Conservation (phyloP, 2,888 invertebrate genomes). For the Eupithecia insigniata region DNA sequence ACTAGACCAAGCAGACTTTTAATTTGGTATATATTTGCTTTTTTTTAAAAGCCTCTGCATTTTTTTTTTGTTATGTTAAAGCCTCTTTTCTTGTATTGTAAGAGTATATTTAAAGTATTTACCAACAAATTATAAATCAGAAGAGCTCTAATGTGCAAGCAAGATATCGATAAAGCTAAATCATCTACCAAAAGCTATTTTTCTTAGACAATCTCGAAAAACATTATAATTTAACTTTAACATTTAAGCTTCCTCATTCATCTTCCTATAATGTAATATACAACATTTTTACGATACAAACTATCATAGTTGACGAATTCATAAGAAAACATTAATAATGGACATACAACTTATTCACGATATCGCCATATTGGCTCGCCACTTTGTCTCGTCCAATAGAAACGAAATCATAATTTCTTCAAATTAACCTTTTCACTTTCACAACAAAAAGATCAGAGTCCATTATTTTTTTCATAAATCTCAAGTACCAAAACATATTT, state of each 20-base stretch:
- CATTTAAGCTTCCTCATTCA: background rate
- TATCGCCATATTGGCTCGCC: background rate
- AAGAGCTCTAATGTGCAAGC: background rate
- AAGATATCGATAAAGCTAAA: background rate
- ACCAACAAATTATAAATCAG: background rate
- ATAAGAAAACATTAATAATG: background rate
- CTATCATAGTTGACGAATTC: no score
- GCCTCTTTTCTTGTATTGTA: background rate
- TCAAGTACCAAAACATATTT: background rate
- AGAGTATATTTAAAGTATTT: background rate
- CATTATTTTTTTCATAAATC: background rate
- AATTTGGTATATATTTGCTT: background rate
- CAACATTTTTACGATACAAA: background rate
- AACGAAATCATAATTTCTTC: background rate
- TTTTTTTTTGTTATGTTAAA: background rate
- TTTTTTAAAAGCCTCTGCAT: background rate
- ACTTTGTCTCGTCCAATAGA: background rate
- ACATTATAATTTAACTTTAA: background rate
- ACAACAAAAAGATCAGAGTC: background rate
- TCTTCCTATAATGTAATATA: background rate
- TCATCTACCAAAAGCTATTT: background rate
- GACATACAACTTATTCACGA: background rate
- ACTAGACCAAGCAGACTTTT: background rate
- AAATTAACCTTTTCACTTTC: background rate
- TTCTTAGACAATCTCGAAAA: background rate